Conservation (phyloP, 2,113 vertebrate species). For the Ophthalmolycus amberensis region DNA sequence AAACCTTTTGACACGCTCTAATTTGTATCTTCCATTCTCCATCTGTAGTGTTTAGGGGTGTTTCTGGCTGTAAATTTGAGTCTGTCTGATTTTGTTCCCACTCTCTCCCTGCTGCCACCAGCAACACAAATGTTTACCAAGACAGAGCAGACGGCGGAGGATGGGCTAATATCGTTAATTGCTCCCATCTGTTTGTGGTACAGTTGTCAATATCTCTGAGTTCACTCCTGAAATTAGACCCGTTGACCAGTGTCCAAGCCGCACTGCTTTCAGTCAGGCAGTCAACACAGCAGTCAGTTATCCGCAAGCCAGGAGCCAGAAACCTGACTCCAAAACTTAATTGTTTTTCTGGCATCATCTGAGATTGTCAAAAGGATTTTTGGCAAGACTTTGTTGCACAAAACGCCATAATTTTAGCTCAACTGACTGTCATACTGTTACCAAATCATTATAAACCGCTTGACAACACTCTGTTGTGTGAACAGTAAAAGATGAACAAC, state of each 20-base stretch:
- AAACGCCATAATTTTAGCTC: constrained; percentile 11
- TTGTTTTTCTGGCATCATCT: not conserved
- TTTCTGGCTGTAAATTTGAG: constrained; percentile 25
- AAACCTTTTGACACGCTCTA: constrained; percentile 33
- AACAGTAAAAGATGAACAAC: constrained; percentile 2
- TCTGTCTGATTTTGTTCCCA: constrained; percentile 29
- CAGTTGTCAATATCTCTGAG: constrained; percentile 74
- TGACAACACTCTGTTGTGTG: not conserved
- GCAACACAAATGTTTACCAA: constrained; percentile 70
- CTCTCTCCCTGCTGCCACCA: constrained; percentile 32
- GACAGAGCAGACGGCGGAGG: constrained; percentile 68
- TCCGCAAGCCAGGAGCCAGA: constrained; percentile 18
- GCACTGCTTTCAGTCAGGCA: constrained; percentile 38
- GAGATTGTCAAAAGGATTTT: not conserved
- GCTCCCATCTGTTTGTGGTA: constrained; percentile 75
- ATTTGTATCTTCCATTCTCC: constrained; percentile 41
- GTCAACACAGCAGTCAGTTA: constrained; percentile 18
- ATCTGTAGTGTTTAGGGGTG: constrained; percentile 45
- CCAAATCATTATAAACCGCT: not conserved
- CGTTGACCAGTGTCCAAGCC: constrained; percentile 47
- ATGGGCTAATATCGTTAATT: constrained; percentile 73
- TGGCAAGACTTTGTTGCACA: not conserved
- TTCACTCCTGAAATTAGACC: constrained; percentile 70
- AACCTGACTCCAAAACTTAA: constrained; percentile 10
- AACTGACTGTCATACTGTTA: not conserved